phyloP scores from a whole-genome alignment of 2,888 invertebrate species.

The Ctena decussata region DNA sequence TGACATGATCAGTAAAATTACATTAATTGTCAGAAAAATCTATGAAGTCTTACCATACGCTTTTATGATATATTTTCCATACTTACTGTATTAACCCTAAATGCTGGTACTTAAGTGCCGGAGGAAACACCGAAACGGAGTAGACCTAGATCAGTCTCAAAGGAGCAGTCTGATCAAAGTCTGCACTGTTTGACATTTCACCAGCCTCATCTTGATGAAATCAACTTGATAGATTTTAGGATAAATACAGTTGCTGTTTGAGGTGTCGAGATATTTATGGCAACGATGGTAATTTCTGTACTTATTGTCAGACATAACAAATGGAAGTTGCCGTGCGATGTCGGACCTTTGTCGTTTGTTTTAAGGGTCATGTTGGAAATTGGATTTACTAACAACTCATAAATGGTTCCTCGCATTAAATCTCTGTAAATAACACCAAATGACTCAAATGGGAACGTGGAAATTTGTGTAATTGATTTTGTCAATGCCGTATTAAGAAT shows the following conservation, averaged over 20 bases:
- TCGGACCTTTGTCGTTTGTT: not conserved
- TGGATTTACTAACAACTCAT: not conserved
- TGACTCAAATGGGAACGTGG: constrained; percentile 12
- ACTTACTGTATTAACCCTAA: no score
- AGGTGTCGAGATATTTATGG: no score
- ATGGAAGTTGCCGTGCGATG: not conserved
- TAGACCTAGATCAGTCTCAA: no score
- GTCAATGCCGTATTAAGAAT: not conserved
- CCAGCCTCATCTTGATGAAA: no score
- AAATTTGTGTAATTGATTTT: not conserved
- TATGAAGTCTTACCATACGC: not conserved
- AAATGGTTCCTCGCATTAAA: not conserved
- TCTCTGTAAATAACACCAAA: not conserved
- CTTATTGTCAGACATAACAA: not conserved
- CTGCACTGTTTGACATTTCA: no score
- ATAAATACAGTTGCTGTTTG: no score
- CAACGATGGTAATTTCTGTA: not conserved
- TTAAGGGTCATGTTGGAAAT: not conserved
- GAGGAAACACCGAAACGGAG: no score
- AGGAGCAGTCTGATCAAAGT: no score
- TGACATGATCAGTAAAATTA: not conserved
- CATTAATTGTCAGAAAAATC: not conserved
- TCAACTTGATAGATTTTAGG: no score
- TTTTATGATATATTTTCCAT: not conserved
- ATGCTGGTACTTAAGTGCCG: no score